Conservation (phyloP, 1,140 invertebrate species). For the Ostrea edulis region DNA sequence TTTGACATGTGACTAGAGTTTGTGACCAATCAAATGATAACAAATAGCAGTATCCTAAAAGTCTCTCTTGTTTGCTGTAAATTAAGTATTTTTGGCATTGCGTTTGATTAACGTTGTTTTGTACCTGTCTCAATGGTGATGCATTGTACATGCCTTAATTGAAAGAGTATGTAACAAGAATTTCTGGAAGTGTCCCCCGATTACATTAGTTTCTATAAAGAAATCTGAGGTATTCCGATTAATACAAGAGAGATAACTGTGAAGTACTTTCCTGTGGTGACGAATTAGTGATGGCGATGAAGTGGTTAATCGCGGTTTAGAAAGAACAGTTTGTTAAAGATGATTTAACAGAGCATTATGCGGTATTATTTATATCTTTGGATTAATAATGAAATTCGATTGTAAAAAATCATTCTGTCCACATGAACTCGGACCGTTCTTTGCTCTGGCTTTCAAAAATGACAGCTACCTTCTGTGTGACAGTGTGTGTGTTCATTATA, state of each 20-base stretch:
- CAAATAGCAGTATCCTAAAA: not conserved
- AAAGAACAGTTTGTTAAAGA: not conserved
- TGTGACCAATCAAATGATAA: constrained; percentile 6
- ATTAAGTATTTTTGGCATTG: no score
- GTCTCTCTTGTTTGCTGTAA: not conserved
- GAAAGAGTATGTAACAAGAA: no score
- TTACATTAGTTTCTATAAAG: not conserved
- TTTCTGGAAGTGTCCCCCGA: not conserved
- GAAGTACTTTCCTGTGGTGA: not conserved
- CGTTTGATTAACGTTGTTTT: no score
- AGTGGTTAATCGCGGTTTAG: not conserved
- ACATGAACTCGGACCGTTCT: not conserved
- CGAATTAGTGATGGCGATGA: constrained; percentile 10
- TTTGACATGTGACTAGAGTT: not conserved
- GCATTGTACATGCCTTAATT: no score
- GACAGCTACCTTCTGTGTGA: constrained; percentile 1
- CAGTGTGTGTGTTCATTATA: not conserved
- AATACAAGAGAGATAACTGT: not conserved
- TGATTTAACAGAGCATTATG: constrained; percentile 15
- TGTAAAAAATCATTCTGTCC: not conserved
- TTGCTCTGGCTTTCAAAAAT: not conserved
- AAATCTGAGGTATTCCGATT: not conserved
- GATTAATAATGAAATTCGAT: constrained; percentile 29
- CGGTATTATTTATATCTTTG: not conserved
- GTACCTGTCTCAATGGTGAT: no score